Evolutionary conservation across 2,797 vertebrate species (phyloP).

Genomic region (Sebastes vulpes): DNA sequence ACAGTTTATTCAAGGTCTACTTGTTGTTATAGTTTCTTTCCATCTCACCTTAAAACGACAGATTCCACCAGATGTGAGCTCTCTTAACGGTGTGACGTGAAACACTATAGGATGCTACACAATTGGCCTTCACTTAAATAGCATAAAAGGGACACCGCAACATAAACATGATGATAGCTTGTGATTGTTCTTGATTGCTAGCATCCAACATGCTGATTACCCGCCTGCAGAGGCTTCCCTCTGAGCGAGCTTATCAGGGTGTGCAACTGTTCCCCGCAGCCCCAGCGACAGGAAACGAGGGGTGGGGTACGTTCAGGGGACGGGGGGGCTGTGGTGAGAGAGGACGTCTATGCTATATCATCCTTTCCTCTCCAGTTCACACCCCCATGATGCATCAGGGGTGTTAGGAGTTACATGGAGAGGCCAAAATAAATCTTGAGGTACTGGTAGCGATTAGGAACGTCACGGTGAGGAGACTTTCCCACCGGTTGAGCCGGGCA

Average conservation of each 20-base stretch:
- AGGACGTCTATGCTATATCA: constrained; percentile 16
- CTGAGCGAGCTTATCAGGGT: constrained; percentile 80
- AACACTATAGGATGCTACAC: constrained; percentile 2
- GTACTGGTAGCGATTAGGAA: neutral
- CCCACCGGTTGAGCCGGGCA: too few relatives aligned
- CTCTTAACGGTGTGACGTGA: neutral
- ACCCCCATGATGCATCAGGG: neutral
- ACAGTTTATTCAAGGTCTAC: neutral
- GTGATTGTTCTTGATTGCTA: constrained; percentile 84
- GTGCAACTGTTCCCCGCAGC: constrained; percentile 71
- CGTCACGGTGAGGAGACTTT: too few relatives aligned
- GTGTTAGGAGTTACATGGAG: neutral
- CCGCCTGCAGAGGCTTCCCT: constrained; percentile 72
- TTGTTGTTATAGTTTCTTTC: neutral
- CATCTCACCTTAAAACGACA: neutral
- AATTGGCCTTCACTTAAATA: constrained; percentile 36
- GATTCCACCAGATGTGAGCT: neutral
- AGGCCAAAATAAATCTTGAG: neutral
- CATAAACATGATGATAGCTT: constrained; percentile 75
- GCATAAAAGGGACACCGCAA: constrained; percentile 27
- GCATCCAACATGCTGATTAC: constrained; percentile 78
- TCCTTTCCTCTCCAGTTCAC: constrained; percentile 16
- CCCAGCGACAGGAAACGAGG: constrained; percentile 79
- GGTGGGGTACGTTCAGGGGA: constrained; percentile 44
- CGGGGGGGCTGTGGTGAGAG: neutral